These are phyloP conservation scores for Peromyscus maniculatus DNA, from an alignment of 2,113 vertebrate species.

Conservation along the genomic window DNA sequence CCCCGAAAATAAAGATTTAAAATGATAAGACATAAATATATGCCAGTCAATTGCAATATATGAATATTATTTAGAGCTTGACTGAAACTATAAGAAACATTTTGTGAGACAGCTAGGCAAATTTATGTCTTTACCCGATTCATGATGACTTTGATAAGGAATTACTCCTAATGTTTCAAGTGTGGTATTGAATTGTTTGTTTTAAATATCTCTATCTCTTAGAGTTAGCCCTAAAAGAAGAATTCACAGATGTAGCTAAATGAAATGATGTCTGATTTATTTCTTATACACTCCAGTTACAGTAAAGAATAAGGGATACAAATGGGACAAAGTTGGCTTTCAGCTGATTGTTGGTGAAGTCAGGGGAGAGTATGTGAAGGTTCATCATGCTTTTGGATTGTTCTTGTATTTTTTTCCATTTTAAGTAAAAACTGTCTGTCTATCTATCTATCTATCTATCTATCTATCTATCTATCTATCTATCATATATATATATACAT, in stretches of 20 bases:
- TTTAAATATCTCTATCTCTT: background rate
- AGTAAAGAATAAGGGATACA: background rate
- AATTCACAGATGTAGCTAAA: background rate
- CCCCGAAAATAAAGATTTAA: background rate
- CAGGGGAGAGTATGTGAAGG: background rate
- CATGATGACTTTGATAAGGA: background rate
- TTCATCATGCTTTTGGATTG: background rate
- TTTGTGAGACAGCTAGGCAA: background rate
- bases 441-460: too few species aligned
- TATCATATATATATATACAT: too few species aligned
- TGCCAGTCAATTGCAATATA: background rate
- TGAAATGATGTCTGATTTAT: background rate
- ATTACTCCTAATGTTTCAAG: background rate
- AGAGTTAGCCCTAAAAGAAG: background rate
- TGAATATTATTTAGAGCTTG: background rate
- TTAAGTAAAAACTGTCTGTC: background rate
- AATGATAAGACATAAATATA: background rate
- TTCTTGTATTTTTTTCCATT: background rate
- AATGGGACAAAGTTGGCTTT: background rate
- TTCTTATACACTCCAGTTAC: background rate
- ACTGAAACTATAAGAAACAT: background rate
- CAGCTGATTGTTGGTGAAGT: background rate
- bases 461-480: too few species aligned
- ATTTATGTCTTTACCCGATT: background rate
- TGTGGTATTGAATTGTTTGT: background rate